Conservation (phyloP, 2,888 invertebrate species). For the Drosophila lacicola region DNA sequence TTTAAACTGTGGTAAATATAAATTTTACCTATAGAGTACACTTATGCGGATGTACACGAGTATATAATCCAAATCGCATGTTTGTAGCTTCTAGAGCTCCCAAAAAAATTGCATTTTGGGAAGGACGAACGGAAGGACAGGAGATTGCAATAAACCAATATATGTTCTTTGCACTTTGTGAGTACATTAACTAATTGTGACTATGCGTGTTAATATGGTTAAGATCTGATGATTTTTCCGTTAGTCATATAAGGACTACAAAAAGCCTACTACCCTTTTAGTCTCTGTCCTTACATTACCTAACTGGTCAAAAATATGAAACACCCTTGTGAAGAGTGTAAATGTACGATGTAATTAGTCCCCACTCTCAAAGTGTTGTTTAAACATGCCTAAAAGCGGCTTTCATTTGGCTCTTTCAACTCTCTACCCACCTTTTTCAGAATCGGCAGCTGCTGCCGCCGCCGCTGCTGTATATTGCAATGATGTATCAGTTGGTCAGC, state of each 20-base stretch:
- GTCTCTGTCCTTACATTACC: background rate
- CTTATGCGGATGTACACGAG: too few species aligned
- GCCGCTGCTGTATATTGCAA: slow-evolving; percentile 79
- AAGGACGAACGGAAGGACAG: too few species aligned
- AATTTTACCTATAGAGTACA: too few species aligned
- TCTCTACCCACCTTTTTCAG: slow-evolving; percentile 53
- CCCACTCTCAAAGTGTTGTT: slow-evolving; percentile 35
- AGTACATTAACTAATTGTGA: too few species aligned
- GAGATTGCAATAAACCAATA: too few species aligned
- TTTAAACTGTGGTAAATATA: too few species aligned
- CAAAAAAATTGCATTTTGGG: too few species aligned
- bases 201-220: too few species aligned
- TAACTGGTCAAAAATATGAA: background rate
- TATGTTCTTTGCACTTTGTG: too few species aligned
- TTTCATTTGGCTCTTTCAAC: slow-evolving; percentile 53
- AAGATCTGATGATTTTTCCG: too few species aligned
- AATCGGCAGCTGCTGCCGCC: slow-evolving; percentile 60
- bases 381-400: slow-evolving; percentile 68
- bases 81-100: too few species aligned
- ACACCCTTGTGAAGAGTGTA: slow-evolving; percentile 15
- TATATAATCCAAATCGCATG: too few species aligned
- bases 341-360: slow-evolving; percentile 42
- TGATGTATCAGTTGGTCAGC: slow-evolving; percentile 75
- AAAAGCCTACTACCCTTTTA: background rate
- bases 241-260: background rate